phyloP scores from a whole-genome alignment of 2,113 vertebrate species.

The Colistium nudipinnis region DNA sequence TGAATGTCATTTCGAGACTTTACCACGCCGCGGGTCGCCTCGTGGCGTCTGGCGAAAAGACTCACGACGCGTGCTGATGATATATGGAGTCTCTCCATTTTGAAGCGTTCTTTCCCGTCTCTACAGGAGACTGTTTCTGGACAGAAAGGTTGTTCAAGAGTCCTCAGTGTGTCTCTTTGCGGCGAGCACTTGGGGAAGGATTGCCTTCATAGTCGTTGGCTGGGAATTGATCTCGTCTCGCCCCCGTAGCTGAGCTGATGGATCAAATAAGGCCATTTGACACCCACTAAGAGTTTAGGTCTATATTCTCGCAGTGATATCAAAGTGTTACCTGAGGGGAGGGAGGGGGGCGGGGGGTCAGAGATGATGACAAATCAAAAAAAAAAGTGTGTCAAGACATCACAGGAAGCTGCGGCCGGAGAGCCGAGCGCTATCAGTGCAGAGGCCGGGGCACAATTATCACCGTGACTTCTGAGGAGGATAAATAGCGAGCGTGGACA shows the following conservation, averaged over 20 bases:
- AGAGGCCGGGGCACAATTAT: slow-evolving; percentile 70
- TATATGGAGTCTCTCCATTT: no score
- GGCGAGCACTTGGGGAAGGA: slow-evolving; percentile 27
- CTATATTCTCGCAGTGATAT: slow-evolving; percentile 62
- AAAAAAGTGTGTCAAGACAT: slow-evolving; percentile 75
- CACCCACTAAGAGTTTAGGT: slow-evolving; percentile 57
- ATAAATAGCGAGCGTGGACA: slow-evolving; percentile 66
- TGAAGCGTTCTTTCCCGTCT: no score
- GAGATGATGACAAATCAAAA: slow-evolving; percentile 76
- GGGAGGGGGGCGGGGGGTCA: slow-evolving; percentile 71
- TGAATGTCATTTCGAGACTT: slow-evolving; percentile 36
- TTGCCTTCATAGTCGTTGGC: slow-evolving; percentile 45
- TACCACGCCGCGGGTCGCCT: no score
- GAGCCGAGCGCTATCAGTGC: slow-evolving; percentile 48
- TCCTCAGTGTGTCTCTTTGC: slow-evolving; percentile 6
- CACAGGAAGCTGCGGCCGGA: slow-evolving; percentile 68
- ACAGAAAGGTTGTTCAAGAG: not conserved
- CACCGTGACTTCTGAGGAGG: slow-evolving; percentile 73
- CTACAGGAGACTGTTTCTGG: no score
- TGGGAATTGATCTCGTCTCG: slow-evolving; percentile 43
- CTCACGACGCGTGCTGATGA: no score
- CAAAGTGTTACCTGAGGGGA: slow-evolving; percentile 78
- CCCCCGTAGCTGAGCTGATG: slow-evolving; percentile 41
- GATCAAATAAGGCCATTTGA: slow-evolving; percentile 60
- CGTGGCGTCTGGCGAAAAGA: no score